Percentiles rank a stretch among this genome's conserved stretches.
Conservation (phyloP, 2,888 invertebrate species). For the Odontothrips loti region DNA sequence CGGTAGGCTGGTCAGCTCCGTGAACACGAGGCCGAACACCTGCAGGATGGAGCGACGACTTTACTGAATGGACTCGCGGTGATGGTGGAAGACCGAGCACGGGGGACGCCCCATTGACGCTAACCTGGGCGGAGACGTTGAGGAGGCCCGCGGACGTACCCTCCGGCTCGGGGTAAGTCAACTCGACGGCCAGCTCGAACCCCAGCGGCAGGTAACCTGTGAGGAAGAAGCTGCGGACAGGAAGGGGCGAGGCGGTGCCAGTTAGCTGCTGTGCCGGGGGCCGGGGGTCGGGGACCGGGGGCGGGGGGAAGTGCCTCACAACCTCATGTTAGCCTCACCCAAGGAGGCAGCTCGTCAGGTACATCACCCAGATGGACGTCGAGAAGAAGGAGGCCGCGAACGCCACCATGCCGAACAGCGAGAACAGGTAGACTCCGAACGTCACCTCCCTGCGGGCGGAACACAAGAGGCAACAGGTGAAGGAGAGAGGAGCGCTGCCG, state of each 20-base stretch:
- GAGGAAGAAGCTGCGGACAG: conserved; percentile 55
- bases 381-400: conserved; percentile 32
- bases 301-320: too few species aligned
- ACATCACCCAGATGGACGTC: not conserved
- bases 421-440: not conserved
- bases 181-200: conserved; percentile 59
- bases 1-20: conserved; percentile 42
- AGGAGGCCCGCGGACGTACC: conserved; percentile 58
- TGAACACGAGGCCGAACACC: conserved; percentile 48
- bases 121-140: conserved; percentile 53
- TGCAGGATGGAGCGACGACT: too few species aligned
- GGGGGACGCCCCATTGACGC: too few species aligned
- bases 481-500: not conserved
- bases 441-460: not conserved
- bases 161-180: conserved; percentile 59
- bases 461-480: not conserved
- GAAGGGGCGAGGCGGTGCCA: not conserved
- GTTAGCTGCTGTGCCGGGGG: too few species aligned
- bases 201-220: conserved; percentile 61
- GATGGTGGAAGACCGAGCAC: too few species aligned
- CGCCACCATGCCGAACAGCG: not conserved
- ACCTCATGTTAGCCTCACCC: too few species aligned
- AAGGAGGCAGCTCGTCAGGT: not conserved
- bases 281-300: too few species aligned
- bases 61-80: too few species aligned